Percentiles rank a stretch among this genome's conserved stretches.
These are phyloP conservation scores for Pheosia tremula DNA, from an alignment of 2,888 invertebrate species.

Conservation along the genomic window DNA sequence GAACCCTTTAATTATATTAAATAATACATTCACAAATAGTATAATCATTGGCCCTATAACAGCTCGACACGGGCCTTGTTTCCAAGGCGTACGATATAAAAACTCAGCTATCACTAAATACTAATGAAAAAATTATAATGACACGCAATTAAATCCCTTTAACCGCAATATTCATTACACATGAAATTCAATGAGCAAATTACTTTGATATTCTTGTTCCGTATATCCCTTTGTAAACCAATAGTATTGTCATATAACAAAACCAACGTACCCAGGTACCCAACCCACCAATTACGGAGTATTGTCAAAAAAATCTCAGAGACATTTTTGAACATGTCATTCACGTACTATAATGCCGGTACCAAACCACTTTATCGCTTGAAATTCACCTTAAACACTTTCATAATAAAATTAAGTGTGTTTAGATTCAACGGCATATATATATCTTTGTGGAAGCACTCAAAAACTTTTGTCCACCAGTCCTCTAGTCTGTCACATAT, in stretches of 20 bases:
- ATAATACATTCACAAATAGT: too few relatives aligned
- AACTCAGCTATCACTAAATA: neutral
- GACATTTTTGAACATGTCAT: constrained; percentile 82
- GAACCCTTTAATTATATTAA: too few relatives aligned
- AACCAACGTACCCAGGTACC: constrained; percentile 79
- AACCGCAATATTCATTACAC: constrained; percentile 53
- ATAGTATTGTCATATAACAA: constrained; percentile 76
- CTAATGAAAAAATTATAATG: constrained; percentile 21
- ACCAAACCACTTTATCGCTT: constrained; percentile 13
- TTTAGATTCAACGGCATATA: constrained; percentile 9
- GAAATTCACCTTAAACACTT: constrained; percentile 42
- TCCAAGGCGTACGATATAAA: too few relatives aligned
- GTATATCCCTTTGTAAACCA: constrained; percentile 65
- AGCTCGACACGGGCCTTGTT: too few relatives aligned
- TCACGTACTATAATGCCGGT: constrained; percentile 43
- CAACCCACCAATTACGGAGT: constrained; percentile 81
- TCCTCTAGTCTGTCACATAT: constrained; percentile 82
- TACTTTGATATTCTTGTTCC: constrained; percentile 71
- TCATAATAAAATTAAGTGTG: constrained; percentile 3
- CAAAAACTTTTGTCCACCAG: constrained; percentile 73
- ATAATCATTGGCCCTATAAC: too few relatives aligned
- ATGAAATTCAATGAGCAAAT: constrained; percentile 65
- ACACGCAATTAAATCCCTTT: constrained; percentile 44
- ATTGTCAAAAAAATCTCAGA: constrained; percentile 78
- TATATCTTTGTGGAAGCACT: constrained; percentile 53